Conservation (phyloP, 2,113 vertebrate genomes). For the Aphyosemion australe region DNA sequence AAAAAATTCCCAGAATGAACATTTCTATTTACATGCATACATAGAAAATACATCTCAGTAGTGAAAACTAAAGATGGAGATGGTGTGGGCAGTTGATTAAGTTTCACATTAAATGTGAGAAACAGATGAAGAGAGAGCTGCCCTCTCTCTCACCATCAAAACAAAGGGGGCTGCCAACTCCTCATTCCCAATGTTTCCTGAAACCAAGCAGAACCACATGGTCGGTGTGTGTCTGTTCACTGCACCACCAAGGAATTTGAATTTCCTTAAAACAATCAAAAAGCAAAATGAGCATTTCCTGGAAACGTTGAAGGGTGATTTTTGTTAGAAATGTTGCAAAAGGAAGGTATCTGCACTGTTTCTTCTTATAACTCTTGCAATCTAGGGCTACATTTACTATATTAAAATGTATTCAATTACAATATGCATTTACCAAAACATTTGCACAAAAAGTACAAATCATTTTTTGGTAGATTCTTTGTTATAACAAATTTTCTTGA, state of each 20-base stretch:
- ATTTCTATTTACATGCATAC: background rate
- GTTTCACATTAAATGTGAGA: slow-evolving; percentile 41
- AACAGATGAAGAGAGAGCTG: slow-evolving; percentile 36
- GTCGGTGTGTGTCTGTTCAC: slow-evolving; percentile 17
- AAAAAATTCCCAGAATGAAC: background rate
- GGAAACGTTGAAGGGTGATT: slow-evolving; percentile 5
- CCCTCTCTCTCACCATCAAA: slow-evolving; percentile 35
- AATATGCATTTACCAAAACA: too few relatives aligned
- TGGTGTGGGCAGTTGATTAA: slow-evolving; percentile 23
- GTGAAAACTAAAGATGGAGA: slow-evolving; percentile 26
- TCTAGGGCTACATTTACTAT: background rate
- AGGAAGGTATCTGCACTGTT: too few relatives aligned
- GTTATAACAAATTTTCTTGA: too few relatives aligned
- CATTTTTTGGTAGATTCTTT: too few relatives aligned
- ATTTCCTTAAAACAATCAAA: slow-evolving; percentile 42
- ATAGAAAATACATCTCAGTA: background rate
- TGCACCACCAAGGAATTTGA: slow-evolving; percentile 40
- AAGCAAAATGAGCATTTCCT: slow-evolving; percentile 41
- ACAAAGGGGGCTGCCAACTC: slow-evolving; percentile 31
- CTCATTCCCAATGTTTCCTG: slow-evolving; percentile 45
- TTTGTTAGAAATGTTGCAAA: background rate
- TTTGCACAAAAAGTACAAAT: too few relatives aligned
- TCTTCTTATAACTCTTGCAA: background rate
- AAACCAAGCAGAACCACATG: slow-evolving; percentile 58
- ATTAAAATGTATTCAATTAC: too few relatives aligned